Evolutionary conservation across 2,888 invertebrate species (phyloP), one percentile per base, ranked within the genome.

Genomic region (Crocallis elinguaria): DNA sequence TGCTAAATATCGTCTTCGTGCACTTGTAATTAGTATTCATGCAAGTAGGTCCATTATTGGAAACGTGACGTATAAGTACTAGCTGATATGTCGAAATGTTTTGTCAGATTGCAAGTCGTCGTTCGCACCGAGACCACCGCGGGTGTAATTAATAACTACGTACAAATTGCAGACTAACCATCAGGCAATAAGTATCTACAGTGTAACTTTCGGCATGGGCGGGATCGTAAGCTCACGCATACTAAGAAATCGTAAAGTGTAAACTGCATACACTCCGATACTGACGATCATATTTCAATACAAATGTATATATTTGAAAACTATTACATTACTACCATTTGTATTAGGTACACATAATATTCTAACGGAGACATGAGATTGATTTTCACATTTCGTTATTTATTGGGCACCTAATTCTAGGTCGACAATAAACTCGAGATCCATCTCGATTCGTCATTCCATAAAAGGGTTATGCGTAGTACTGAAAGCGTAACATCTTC

Each of bases 101-200:
- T 71, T 75, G 74, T 75, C 74, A 72, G 68, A 66, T 63, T 50
- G 54, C 52, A 59, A 57, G 52, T 56, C 57, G 57, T 53, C 48
- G 55, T 61, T 52, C 44, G 57, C 64, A 70, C 59, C 64, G 62
- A 69, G 75, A 80, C 79, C 79, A 79, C 75, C 73, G 52, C 62
- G 64, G 62, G 67, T 61, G 64, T 77, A 79, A 84, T 82, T 82
- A 83, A 80, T 80, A 79, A 69, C 73, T 36, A 19, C 74, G 60
- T 69, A 75, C 72, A 77, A 79, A 80, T 80, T 83, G 73, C 71
- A 64, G 67, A 13, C 21, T n/a, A 44, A 36, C 21, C 25, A 12
- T 37, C 43, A 16, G 19, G 33, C 25, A 36, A 27, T 29, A 17
- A 32, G 7, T 32, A 32, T 14, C 8, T 35, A n/a, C 9, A 11